Base-by-base conservation (phyloP, 1,140 invertebrate genomes). In the Drosophila bipectinata region DNA sequence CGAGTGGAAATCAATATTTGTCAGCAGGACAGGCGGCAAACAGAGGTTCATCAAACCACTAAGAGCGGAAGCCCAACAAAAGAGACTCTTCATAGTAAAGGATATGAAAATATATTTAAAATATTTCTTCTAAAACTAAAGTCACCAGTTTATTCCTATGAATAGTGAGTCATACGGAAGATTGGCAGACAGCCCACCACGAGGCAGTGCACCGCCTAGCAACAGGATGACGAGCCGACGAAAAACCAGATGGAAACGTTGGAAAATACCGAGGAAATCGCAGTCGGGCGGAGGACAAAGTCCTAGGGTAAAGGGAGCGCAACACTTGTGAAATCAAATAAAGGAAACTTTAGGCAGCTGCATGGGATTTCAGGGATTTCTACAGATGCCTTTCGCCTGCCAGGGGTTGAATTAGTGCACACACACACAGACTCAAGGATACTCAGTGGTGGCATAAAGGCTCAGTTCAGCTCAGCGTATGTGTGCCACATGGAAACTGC, bases 271-370 rank as follows among this genome's bases (percentile, higher is more conserved):
- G 26, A 64, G 41, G 32, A 73, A 77, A 45, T 68, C 57, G 48
- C 26, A 48, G 60, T 48, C 59, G 51, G 32, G 28, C 21, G 57
- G 32, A 54, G 14, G 58, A 7, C 34, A 15, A 34, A 26, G n/a
- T 10, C 30, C 10, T 3, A 34, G 18, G 28, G 34, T 14, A 37
- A 52, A 30, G 39, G 56, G 39, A 37, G 78, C 60, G 82, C 83
- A 87, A 82, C 82, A 85, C 82, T 85, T 85, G 82, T 83, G 34
- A 85, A 85, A 85, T 82, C 64, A 82, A 75, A 87, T 87, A 78
- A 80, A 76, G 51, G 37, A 77, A 83, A 79, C 79, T 83, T 64
- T 34, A 41, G 54, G 62, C 82, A 85, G 82, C 78, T 85, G 82
- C 82, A 85, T 45, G 63, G 73, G 60, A 77, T 77, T 83, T 79